Base-by-base conservation (phyloP, 2,797 vertebrate species). In the Tragelaphus oryx region DNA sequence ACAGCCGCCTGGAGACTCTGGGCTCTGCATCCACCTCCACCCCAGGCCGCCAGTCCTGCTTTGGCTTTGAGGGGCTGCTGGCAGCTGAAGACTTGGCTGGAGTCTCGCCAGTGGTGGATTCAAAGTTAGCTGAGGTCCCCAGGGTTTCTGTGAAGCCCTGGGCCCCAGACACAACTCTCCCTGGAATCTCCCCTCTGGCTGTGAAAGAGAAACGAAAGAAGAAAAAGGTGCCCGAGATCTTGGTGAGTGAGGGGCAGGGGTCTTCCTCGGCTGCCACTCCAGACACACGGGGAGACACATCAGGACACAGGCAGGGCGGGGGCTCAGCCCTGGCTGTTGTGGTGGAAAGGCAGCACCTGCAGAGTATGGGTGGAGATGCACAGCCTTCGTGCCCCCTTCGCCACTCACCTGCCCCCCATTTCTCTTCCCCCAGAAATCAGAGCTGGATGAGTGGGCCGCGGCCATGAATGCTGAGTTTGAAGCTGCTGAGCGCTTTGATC, bases 391-490 rank as follows among this genome's bases (percentile, higher is more conserved):
- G 9, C 8, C 8, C 26, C 33, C 3, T 26, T 65, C 10, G 2
- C 57, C 18, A 30, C 80, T 97, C 95, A 97, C 84, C 57, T 83
- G 24, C 48, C 30, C 50, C 87, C 81, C 26, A 6, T 95, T 97
- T 95, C 76, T 96, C 55, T 97, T 87, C 94, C 92, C 55, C 46
- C 95, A 99, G 99, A 98, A 97, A 93, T 98, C 98, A 1, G 98
- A 98, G 88, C 93, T 99, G 96, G 98, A 99, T 90, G 79, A 98
- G 60, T 98, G 99, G 97, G 98, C 98, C 0, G 98, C 98, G 4
- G 91, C 98, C 96, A 98, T 99, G 98, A 99, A 99, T 65, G 98
- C 99, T 0, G 98, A 98, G 92, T 99, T 99, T 90, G 98, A 98
- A 71, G 99, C 98, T 92, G 98, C 99, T 0, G 99, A 99, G 97